phyloP scores from a whole-genome alignment of 2,797 vertebrate species.

The Sciurus carolinensis region DNA sequence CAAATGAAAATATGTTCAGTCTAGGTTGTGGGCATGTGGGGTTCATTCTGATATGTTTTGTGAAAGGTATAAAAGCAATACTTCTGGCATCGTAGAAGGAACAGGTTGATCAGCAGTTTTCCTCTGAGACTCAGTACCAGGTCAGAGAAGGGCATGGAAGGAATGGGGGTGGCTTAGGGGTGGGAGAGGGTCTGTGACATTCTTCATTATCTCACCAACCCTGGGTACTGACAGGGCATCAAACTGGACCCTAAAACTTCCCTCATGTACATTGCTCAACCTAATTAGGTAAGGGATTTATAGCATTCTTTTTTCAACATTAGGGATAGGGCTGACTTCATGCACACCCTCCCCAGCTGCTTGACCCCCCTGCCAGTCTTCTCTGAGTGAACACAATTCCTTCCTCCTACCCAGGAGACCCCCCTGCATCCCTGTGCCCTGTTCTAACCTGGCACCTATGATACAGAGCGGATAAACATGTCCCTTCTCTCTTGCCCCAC shows the following conservation, averaged over 20 bases:
- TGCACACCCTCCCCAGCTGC: accelerated
- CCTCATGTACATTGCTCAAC: not conserved
- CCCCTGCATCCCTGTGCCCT: not conserved
- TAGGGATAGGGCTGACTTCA: not conserved
- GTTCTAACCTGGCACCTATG: not conserved
- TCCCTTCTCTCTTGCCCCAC: not conserved
- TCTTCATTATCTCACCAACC: not conserved
- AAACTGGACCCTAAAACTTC: not conserved
- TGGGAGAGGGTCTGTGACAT: too few species aligned
- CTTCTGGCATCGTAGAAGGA: not conserved
- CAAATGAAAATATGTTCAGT: conserved; percentile 15
- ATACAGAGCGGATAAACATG: accelerated
- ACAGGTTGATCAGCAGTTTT: not conserved
- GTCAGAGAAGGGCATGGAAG: not conserved
- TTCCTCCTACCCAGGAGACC: not conserved
- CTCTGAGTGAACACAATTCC: not conserved
- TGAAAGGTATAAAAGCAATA: not conserved
- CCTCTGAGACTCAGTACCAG: not conserved
- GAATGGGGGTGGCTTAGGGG: too few species aligned
- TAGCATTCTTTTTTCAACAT: not conserved
- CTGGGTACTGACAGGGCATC: not conserved
- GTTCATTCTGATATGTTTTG: not conserved
- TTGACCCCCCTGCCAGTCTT: not conserved
- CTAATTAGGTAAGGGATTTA: not conserved
- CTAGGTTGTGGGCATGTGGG: not conserved